These are phyloP conservation scores for Hydrochoerus hydrochaeris DNA, from an alignment of 2,113 vertebrate species.

Conservation along the genomic window DNA sequence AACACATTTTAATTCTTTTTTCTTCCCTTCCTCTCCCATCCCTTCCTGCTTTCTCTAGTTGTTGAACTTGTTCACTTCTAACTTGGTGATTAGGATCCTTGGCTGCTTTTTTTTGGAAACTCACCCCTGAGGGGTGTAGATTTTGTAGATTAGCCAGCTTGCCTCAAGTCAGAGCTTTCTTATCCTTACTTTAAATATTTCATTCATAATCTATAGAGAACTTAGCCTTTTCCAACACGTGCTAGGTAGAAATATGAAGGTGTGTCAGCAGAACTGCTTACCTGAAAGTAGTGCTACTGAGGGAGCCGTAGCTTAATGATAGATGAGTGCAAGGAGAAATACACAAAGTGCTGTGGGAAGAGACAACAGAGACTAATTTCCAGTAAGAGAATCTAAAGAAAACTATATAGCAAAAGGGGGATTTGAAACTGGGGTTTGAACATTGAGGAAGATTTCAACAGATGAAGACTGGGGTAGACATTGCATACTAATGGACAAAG, in stretches of 20 bases:
- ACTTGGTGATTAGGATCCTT: slow-evolving; percentile 12
- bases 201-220: not conserved
- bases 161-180: not conserved
- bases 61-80: not conserved
- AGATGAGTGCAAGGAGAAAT: not conserved
- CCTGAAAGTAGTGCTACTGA: not conserved
- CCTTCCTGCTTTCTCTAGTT: not conserved
- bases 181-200: slow-evolving; percentile 16
- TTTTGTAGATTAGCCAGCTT: not conserved
- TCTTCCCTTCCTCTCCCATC: not conserved
- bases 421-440: not conserved
- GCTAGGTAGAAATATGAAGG: not conserved
- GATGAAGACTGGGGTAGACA: not conserved
- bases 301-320: not conserved
- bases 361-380: not conserved
- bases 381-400: not conserved
- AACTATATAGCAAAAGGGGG: not conserved
- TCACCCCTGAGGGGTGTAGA: not conserved
- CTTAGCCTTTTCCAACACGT: not conserved
- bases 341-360: not conserved
- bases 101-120: not conserved
- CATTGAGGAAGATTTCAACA: not conserved
- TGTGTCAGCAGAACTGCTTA: not conserved
- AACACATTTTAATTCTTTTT: not conserved
- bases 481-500: not conserved